These are phyloP conservation scores for Baryphthengus martii DNA, from an alignment of 2,113 vertebrate species.

Conservation along the genomic window DNA sequence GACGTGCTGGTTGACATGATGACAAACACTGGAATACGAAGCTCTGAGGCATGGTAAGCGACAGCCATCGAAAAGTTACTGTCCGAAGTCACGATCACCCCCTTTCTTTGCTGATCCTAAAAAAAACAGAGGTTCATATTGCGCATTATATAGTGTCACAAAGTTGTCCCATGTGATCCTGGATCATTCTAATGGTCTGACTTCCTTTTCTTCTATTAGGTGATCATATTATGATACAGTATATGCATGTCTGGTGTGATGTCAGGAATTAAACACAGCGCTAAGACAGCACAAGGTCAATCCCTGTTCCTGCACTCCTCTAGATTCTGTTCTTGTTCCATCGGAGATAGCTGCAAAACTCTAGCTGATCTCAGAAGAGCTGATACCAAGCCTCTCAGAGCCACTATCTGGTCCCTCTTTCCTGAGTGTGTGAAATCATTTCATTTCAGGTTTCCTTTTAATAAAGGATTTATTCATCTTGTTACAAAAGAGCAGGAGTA, in stretches of 20 bases:
- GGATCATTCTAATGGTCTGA: background rate
- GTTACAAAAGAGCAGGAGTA: background rate
- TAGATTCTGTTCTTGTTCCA: background rate
- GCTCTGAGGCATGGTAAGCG: slow-evolving; percentile 81
- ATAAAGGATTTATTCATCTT: background rate
- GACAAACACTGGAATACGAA: slow-evolving; percentile 83
- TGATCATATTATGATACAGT: background rate
- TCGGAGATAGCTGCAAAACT: background rate
- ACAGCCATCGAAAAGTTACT: slow-evolving; percentile 89
- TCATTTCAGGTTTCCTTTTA: background rate
- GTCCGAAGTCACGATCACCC: slow-evolving; percentile 86
- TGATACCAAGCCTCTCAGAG: background rate
- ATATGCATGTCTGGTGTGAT: background rate
- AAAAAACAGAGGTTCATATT: background rate
- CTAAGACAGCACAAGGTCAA: background rate
- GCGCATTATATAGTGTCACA: accelerated
- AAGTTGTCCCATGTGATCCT: background rate
- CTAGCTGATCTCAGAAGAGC: background rate
- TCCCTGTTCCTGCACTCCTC: background rate
- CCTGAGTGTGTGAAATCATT: background rate
- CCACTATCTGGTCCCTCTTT: background rate
- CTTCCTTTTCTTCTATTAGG: background rate
- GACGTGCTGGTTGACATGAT: slow-evolving; percentile 81
- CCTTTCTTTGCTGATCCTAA: slow-evolving; percentile 88
- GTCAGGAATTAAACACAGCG: background rate